Evolutionary conservation across 37 sponge, comb jelly and placozoan genomes (phyloP).

Genomic region (Dysidea cf. avara): DNA sequence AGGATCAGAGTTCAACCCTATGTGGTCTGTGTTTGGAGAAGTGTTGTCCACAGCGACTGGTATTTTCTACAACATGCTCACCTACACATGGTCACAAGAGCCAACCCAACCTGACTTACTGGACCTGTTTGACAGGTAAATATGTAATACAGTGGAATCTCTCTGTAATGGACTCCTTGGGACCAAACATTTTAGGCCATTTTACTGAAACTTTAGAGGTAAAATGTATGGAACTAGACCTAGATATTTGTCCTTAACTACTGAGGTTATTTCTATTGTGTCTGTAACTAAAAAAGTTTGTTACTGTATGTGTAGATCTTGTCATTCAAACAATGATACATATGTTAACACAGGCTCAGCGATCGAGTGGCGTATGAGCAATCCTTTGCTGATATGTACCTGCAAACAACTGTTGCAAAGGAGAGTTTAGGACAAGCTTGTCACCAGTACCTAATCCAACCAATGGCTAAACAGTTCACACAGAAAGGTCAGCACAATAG

Average conservation of each 20-base stretch:
- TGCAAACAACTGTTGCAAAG: constrained; percentile 32
- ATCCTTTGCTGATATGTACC: constrained; percentile 58
- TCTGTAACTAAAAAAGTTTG: too few relatives aligned
- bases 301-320: too few relatives aligned
- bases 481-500: constrained; percentile 20
- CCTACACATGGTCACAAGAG: constrained; percentile 44
- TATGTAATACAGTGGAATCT: too few relatives aligned
- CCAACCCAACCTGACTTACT: constrained; percentile 17
- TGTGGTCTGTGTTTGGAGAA: constrained; percentile 75
- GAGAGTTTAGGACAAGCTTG: constrained; percentile 60
- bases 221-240: too few relatives aligned
- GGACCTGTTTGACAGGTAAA: constrained; percentile 76
- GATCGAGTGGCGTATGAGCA: constrained; percentile 58
- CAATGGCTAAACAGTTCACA: constrained; percentile 48
- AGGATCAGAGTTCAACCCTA: constrained; percentile 8
- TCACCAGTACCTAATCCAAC: constrained; percentile 45
- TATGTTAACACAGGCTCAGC: constrained; percentile 44
- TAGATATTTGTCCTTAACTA: too few relatives aligned
- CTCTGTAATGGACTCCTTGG: too few relatives aligned
- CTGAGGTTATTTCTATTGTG: too few relatives aligned
- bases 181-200: too few relatives aligned
- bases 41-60: constrained; percentile 35
- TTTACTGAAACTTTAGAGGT: too few relatives aligned
- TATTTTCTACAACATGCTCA: constrained; percentile 53
- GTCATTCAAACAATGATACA: too few relatives aligned